Conservation (phyloP, 2,113 vertebrate species). For the Perca fluviatilis region DNA sequence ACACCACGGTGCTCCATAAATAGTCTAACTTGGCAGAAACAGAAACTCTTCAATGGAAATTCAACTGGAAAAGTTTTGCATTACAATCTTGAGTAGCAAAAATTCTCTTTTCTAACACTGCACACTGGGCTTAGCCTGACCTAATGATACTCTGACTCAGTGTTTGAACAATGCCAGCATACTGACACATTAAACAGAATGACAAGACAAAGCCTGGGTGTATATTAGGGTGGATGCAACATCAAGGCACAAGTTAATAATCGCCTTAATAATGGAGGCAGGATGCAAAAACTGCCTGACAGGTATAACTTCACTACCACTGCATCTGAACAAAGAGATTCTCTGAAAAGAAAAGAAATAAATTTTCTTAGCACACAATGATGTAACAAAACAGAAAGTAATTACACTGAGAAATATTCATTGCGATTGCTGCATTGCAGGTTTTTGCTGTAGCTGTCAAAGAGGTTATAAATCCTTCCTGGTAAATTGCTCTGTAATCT, state of each 20-base stretch:
- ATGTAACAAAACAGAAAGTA: background rate
- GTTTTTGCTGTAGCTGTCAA: background rate
- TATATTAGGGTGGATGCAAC: conserved; percentile 22
- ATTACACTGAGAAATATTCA: background rate
- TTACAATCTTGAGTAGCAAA: conserved; percentile 23
- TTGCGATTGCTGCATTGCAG: background rate
- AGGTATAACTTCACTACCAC: conserved; percentile 20
- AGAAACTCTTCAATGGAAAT: conserved; percentile 31
- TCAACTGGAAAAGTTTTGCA: conserved; percentile 43
- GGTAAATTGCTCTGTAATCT: background rate
- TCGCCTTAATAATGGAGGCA: conserved; percentile 30
- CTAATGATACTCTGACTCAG: conserved; percentile 11
- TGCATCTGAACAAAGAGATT: conserved; percentile 4
- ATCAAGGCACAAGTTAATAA: conserved; percentile 54
- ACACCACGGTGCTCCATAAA: conserved; percentile 36
- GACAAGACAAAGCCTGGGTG: conserved; percentile 46
- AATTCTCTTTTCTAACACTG: conserved; percentile 36
- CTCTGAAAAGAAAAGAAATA: background rate
- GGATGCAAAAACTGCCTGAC: conserved; percentile 34
- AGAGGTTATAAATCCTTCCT: background rate
- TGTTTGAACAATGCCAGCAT: conserved; percentile 31
- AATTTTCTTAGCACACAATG: background rate
- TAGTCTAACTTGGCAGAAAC: conserved; percentile 19
- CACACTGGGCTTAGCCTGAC: conserved; percentile 32
- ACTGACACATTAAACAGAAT: conserved; percentile 45